Percentiles rank a stretch among this genome's conserved stretches.
These are phyloP conservation scores for Austrolebias charrua DNA, from an alignment of 2,797 vertebrate species.

Conservation along the genomic window DNA sequence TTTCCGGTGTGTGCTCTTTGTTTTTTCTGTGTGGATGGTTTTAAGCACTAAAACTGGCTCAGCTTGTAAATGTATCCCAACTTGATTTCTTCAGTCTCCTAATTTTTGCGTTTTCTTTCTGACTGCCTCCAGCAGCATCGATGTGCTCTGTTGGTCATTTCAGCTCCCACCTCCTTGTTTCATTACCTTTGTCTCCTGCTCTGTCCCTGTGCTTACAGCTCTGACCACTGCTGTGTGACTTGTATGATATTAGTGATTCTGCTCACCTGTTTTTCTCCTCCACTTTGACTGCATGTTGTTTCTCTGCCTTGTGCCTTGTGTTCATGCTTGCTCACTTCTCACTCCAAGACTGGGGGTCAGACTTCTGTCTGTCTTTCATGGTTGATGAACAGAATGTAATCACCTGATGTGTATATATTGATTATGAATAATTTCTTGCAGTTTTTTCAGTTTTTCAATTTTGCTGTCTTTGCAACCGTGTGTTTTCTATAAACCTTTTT, in stretches of 20 bases:
- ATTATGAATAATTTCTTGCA: conserved; percentile 58
- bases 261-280: conserved; percentile 61
- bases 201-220: conserved; percentile 57
- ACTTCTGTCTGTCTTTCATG: conserved; percentile 59
- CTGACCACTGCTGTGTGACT: conserved; percentile 67
- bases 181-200: conserved; percentile 58
- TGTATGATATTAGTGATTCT: conserved; percentile 69
- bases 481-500: conserved; percentile 31
- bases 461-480: conserved; percentile 59
- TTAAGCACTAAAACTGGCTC: conserved; percentile 36
- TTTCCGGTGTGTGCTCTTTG: too few species aligned
- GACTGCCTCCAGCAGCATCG: conserved; percentile 65
- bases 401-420: conserved; percentile 51
- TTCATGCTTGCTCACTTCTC: conserved; percentile 55
- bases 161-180: conserved; percentile 60
- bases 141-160: conserved; percentile 65
- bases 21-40: conserved; percentile 29
- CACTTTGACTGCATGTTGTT: conserved; percentile 56
- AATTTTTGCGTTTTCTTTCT: conserved; percentile 63
- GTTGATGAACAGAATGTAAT: conserved; percentile 60
- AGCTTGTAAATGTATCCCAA: conserved; percentile 75
- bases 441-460: conserved; percentile 51
- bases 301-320: conserved; percentile 61
- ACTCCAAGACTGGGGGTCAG: conserved; percentile 45
- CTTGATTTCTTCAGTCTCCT: conserved; percentile 57